Evolutionary conservation across 2,113 vertebrate species (phyloP).

Genomic region (Psophia crepitans): DNA sequence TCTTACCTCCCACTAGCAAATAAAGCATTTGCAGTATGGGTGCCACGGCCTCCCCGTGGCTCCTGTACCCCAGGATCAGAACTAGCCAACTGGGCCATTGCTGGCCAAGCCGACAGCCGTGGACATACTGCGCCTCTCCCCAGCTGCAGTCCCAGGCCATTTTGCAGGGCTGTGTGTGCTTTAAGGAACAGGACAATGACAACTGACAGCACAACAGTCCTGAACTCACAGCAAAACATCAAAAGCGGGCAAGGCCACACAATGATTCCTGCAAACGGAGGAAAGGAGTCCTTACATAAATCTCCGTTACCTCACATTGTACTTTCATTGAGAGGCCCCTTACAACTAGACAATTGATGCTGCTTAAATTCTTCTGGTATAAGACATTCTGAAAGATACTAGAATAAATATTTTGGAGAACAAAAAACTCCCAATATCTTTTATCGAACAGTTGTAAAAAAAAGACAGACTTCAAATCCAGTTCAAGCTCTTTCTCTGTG

Average conservation of each 20-base stretch:
- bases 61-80: neutral
- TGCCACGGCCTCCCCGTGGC: neutral
- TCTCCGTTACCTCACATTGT: neutral
- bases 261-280: neutral
- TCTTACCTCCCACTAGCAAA: neutral
- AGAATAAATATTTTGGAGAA: neutral
- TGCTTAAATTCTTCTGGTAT: neutral
- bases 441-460: neutral
- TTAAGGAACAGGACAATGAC: neutral
- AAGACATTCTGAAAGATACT: neutral
- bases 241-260: neutral
- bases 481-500: neutral
- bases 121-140: neutral
- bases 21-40: accelerated
- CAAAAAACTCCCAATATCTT: neutral
- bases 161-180: neutral
- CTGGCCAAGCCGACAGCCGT: accelerated
- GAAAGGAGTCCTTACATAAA: neutral
- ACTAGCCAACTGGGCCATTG: accelerated
- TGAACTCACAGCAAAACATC: neutral
- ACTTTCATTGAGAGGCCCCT: neutral
- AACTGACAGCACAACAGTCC: neutral
- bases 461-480: neutral
- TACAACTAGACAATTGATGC: neutral
- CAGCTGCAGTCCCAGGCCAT: neutral